Evolutionary conservation across 2,888 invertebrate genomes (phyloP).

Genomic region (Ligdia adustata): DNA sequence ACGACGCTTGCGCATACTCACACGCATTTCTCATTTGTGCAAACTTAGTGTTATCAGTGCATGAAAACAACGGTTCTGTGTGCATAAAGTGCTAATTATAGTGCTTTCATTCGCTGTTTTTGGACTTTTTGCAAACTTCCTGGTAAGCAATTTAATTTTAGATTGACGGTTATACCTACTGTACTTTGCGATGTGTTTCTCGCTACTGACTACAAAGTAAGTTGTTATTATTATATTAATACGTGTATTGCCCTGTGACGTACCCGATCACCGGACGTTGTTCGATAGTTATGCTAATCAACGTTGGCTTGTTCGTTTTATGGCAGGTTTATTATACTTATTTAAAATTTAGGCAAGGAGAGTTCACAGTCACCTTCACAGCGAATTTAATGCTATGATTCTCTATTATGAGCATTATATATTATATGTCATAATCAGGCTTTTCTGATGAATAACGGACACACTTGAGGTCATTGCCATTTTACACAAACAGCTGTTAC

Average conservation of each 20-base stretch:
- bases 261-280: constrained; percentile 5
- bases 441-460: too few relatives aligned
- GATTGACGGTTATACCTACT: neutral
- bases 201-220: neutral
- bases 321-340: constrained; percentile 5
- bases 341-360: too few relatives aligned
- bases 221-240: constrained; percentile 6
- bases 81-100: constrained; percentile 53
- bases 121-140: constrained; percentile 37
- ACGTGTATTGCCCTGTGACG: constrained; percentile 8
- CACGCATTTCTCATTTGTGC: constrained; percentile 56
- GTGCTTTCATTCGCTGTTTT: constrained; percentile 40
- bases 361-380: too few relatives aligned
- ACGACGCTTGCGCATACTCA: constrained; percentile 68
- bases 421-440: too few relatives aligned
- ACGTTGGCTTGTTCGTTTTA: constrained; percentile 6
- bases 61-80: constrained; percentile 66
- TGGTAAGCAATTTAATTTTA: constrained; percentile 39
- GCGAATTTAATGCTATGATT: too few relatives aligned
- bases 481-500: too few relatives aligned
- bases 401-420: too few relatives aligned
- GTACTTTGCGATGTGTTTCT: neutral
- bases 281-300: constrained; percentile 6
- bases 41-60: constrained; percentile 61
- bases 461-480: too few relatives aligned